Evolutionary conservation across 1,140 invertebrate species (phyloP).

Genomic region (Bradynema listronoti): DNA sequence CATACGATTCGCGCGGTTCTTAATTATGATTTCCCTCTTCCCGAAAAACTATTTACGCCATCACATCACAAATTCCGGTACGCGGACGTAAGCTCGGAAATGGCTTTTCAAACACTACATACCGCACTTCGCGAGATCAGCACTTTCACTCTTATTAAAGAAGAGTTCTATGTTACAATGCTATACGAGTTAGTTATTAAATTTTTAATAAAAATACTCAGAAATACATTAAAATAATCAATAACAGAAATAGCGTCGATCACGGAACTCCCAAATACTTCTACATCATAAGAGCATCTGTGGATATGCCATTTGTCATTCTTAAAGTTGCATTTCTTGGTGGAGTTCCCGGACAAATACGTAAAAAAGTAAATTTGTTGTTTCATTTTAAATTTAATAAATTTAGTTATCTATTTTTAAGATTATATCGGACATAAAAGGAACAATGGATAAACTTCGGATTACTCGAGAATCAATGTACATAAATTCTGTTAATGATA

Average conservation of each 20-base stretch:
- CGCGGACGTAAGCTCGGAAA: constrained; percentile 12
- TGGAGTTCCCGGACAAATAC: constrained; percentile 23
- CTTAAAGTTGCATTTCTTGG: constrained; percentile 39
- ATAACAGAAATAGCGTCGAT: constrained; percentile 13
- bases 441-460: too few relatives aligned
- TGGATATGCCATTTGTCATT: constrained; percentile 35
- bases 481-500: too few relatives aligned
- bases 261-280: constrained; percentile 23
- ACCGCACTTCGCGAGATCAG: background rate
- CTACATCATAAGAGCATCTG: constrained; percentile 20
- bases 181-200: constrained; percentile 9
- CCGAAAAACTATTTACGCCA: constrained; percentile 31
- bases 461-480: too few relatives aligned
- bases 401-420: too few relatives aligned
- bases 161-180: constrained; percentile 18
- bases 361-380: constrained; percentile 18
- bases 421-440: too few relatives aligned
- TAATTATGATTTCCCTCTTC: constrained; percentile 31
- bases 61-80: constrained; percentile 17
- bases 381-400: too few relatives aligned
- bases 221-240: too few relatives aligned
- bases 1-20: constrained; percentile 32
- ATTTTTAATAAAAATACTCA: background rate
- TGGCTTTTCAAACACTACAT: constrained; percentile 26
- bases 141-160: constrained; percentile 21